Conservation (phyloP, 2,888 invertebrate genomes). For the Rhamnusium bicolor region DNA sequence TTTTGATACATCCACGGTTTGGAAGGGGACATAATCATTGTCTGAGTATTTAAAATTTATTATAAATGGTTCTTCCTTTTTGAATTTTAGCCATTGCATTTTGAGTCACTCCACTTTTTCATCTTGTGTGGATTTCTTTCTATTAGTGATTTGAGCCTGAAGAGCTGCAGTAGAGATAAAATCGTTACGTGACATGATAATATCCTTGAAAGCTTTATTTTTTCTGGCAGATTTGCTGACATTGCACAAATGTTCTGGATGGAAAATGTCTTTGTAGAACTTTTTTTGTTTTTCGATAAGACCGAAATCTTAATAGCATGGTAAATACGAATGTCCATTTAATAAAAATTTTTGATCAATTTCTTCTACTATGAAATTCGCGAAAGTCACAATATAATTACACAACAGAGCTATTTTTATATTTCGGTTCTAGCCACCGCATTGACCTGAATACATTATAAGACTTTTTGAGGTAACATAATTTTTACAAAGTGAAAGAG, state of each 20-base stretch:
- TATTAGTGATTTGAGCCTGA: constrained; percentile 26
- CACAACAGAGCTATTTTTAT: no score
- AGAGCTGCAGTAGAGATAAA: constrained; percentile 21
- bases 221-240: constrained; percentile 19
- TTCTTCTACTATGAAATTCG: no score
- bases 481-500: no score
- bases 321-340: no score
- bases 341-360: no score
- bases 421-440: no score
- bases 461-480: no score
- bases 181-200: constrained; percentile 16
- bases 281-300: no score
- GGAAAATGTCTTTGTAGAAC: background rate
- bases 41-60: constrained; percentile 30
- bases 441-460: no score
- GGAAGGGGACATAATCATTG: constrained; percentile 11
- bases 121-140: constrained; percentile 28
- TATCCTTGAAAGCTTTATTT: constrained; percentile 14
- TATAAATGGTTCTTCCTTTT: constrained; percentile 24
- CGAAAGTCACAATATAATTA: no score
- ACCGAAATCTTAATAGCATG: no score
- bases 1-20: constrained; percentile 17
- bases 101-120: constrained; percentile 34
- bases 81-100: constrained; percentile 37
- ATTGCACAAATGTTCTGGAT: constrained; percentile 22